Conservation (phyloP, 2,797 vertebrate species). For the Eulemur coronatus region DNA sequence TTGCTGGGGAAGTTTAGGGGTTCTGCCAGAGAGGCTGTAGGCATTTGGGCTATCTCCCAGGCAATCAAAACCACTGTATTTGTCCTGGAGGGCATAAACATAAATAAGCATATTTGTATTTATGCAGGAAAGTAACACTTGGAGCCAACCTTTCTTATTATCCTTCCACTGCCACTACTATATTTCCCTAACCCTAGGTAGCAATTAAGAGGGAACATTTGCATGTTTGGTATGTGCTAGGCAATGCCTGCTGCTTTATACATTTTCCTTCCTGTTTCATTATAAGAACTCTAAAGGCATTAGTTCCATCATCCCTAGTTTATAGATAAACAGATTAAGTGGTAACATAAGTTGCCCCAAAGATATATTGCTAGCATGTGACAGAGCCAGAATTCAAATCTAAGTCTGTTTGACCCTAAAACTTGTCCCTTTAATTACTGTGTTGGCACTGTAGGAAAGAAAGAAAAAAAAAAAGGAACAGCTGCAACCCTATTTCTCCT, state of each 20-base stretch:
- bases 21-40: slow-evolving; percentile 90
- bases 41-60: slow-evolving; percentile 90
- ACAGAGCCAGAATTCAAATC: background rate
- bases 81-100: slow-evolving; percentile 86
- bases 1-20: slow-evolving; percentile 95
- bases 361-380: background rate
- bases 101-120: background rate
- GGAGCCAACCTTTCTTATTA: background rate
- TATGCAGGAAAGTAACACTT: background rate
- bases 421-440: background rate
- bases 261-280: background rate
- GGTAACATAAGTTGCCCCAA: background rate
- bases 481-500: background rate
- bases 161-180: background rate
- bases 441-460: background rate
- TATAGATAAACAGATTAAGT: slow-evolving; percentile 14
- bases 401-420: background rate
- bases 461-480: background rate
- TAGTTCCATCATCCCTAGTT: background rate
- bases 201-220: background rate
- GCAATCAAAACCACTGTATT: slow-evolving; percentile 94
- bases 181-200: background rate
- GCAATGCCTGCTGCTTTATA: background rate
- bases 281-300: background rate
- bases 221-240: background rate